Conservation (phyloP, 2,888 invertebrate species). For the Tipula unca region DNA sequence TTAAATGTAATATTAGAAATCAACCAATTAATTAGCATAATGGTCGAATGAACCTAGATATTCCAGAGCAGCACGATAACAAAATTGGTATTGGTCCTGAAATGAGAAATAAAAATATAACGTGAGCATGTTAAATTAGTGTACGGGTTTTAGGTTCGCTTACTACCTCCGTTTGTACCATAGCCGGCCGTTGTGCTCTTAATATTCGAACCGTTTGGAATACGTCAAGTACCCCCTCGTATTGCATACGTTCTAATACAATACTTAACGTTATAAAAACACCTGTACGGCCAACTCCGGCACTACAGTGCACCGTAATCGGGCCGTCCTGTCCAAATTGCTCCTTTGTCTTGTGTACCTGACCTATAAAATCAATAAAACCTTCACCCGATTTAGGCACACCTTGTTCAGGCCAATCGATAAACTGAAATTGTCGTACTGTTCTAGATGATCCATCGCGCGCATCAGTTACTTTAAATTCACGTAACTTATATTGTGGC, state of each 20-base stretch:
- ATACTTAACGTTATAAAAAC: constrained; percentile 98
- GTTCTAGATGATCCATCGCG: constrained; percentile 94
- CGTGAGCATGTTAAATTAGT: background rate
- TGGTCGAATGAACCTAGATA: constrained; percentile 98
- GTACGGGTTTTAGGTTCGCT: background rate
- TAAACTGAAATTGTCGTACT: constrained; percentile 92
- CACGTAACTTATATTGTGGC: constrained; percentile 97
- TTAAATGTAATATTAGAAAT: background rate
- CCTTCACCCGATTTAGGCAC: constrained; percentile 97
- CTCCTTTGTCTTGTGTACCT: constrained; percentile 99
- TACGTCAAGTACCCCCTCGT: constrained; percentile 97
- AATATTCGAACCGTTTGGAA: constrained; percentile 98
- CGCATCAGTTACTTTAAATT: constrained; percentile 96
- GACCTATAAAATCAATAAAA: constrained; percentile 98
- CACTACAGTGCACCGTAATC: constrained; percentile 97
- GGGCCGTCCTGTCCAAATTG: constrained; percentile 99
- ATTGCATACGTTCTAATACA: constrained; percentile 97
- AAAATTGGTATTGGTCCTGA: constrained; percentile 99
- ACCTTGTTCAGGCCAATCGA: constrained; percentile 93
- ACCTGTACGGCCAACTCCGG: constrained; percentile 96
- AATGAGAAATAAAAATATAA: constrained; percentile 44
- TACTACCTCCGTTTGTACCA: constrained; percentile 98
- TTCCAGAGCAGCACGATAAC: constrained; percentile 96
- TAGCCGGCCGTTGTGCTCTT: constrained; percentile 95
- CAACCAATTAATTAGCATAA: constrained; percentile 65